Percentiles rank a stretch among this genome's conserved stretches.
These are phyloP conservation scores for Ispidina picta DNA, from an alignment of 2,797 vertebrate genomes.

Conservation along the genomic window DNA sequence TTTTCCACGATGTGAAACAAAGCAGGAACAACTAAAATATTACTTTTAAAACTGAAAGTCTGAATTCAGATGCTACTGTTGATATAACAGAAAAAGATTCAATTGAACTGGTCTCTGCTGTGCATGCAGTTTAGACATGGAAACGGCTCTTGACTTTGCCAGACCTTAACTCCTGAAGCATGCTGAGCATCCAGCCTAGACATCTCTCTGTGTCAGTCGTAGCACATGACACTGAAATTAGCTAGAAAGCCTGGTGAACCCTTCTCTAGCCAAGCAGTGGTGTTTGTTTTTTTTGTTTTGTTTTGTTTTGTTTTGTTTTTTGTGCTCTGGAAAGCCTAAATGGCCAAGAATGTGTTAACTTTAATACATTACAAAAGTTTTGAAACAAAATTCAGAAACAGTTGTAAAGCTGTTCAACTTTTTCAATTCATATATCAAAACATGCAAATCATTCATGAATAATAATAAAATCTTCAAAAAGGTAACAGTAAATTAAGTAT, in stretches of 20 bases:
- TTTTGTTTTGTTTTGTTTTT: not conserved
- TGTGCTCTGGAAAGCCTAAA: slow-evolving; percentile 3
- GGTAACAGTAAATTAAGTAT: not conserved
- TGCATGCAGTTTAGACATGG: not conserved
- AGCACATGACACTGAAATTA: not conserved
- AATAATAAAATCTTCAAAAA: not conserved
- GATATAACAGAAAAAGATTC: not conserved
- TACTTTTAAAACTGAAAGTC: not conserved
- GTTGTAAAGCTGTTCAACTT: not conserved
- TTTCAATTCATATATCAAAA: not conserved
- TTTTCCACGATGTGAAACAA: not conserved
- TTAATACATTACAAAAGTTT: not conserved
- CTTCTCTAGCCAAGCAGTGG: not conserved
- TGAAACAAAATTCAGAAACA: not conserved
- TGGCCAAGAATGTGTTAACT: not conserved
- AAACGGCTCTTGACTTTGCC: not conserved
- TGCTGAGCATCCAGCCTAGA: not conserved
- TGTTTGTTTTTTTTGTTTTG: too few species aligned
- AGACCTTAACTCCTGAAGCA: not conserved
- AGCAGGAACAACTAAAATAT: not conserved
- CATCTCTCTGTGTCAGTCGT: not conserved
- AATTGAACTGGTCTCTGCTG: not conserved
- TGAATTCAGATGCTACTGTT: not conserved
- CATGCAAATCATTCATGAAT: not conserved
- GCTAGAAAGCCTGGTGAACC: not conserved